Evolutionary conservation across 2,113 vertebrate genomes (phyloP).

Genomic region (Dasyornis broadbenti): DNA sequence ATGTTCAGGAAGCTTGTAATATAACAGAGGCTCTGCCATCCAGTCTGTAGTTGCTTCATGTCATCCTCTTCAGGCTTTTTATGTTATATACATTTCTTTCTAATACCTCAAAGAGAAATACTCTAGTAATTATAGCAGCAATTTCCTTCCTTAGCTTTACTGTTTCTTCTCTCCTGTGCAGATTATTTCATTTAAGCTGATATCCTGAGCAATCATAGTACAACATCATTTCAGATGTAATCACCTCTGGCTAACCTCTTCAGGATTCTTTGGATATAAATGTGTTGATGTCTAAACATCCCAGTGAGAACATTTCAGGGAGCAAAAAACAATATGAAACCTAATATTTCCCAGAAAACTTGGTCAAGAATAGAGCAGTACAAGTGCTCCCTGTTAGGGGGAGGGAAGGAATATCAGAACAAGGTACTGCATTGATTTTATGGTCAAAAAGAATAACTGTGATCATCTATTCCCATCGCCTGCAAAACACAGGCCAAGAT

Average conservation of each 20-base stretch:
- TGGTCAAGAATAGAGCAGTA: neutral
- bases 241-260: conserved; percentile 58
- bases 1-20: neutral
- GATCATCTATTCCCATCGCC: neutral
- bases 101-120: conserved; percentile 58
- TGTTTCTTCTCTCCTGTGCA: conserved; percentile 54
- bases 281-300: conserved; percentile 41
- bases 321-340: neutral
- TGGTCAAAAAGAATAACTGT: conserved; percentile 15
- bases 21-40: neutral
- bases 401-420: neutral
- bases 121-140: conserved; percentile 49
- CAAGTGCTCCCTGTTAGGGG: neutral
- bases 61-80: conserved; percentile 14
- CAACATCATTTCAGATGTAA: conserved; percentile 54
- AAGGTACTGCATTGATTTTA: conserved; percentile 12
- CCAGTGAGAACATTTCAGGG: conserved; percentile 10
- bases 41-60: neutral
- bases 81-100: conserved; percentile 23
- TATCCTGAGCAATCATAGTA: conserved; percentile 50
- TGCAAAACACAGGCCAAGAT: neutral
- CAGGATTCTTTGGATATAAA: conserved; percentile 34
- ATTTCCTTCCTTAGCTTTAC: conserved; percentile 58
- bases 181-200: conserved; percentile 63
- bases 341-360: conserved; percentile 35